These are phyloP conservation scores for Aethes cnicana DNA, from an alignment of 2,888 invertebrate species.

Conservation along the genomic window DNA sequence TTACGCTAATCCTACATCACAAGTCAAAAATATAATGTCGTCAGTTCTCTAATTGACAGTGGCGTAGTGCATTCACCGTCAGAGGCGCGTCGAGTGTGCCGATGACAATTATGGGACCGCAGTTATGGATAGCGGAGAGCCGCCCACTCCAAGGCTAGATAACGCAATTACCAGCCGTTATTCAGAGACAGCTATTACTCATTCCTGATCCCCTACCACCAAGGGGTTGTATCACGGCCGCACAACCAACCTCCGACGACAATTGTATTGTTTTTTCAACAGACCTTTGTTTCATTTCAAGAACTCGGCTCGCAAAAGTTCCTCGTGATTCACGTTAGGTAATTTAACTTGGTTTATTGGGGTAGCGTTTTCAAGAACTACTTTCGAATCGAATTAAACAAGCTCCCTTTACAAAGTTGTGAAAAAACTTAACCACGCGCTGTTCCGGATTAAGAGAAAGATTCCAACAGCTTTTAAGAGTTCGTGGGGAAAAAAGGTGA, in stretches of 20 bases:
- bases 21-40: background rate
- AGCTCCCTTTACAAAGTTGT: background rate
- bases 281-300: constrained; percentile 7
- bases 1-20: background rate
- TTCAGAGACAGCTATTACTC: constrained; percentile 74
- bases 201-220: constrained; percentile 62
- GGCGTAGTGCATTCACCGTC: constrained; percentile 12
- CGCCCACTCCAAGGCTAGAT: constrained; percentile 64
- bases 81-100: constrained; percentile 42
- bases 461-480: too few species aligned
- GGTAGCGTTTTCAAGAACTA: constrained; percentile 1
- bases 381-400: background rate
- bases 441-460: too few species aligned
- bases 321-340: constrained; percentile 8
- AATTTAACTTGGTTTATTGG: constrained; percentile 14
- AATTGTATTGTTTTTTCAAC: too few species aligned
- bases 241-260: constrained; percentile 3
- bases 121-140: constrained; percentile 69
- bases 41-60: background rate
- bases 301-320: constrained; percentile 5
- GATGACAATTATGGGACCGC: constrained; percentile 73
- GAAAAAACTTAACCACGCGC: background rate
- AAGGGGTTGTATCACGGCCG: constrained; percentile 32
- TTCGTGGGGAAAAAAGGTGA: too few species aligned
- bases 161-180: constrained; percentile 75